A percentile compares a stretch with the other conserved stretches of the same genome.
These are phyloP conservation scores for Nyleta sp. DNA, from an alignment of 2,888 invertebrate genomes.

Conservation along the genomic window DNA sequence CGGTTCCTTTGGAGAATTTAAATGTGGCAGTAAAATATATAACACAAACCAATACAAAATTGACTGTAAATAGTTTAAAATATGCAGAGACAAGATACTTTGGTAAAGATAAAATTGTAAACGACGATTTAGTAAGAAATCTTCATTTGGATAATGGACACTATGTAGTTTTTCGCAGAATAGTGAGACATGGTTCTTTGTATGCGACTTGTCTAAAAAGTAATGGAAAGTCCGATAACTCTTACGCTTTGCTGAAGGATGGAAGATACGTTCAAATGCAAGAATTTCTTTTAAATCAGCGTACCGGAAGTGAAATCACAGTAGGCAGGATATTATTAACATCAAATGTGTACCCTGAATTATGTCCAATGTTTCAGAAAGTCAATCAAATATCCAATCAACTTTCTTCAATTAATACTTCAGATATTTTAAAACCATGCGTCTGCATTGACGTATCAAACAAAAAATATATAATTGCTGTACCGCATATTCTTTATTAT, in stretches of 20 bases:
- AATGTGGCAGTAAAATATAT: neutral
- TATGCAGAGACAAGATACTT: neutral
- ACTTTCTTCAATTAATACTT: too few relatives aligned
- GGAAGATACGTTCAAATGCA: neutral
- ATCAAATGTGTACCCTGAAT: neutral
- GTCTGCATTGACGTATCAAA: too few relatives aligned
- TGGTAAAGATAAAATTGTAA: conserved; percentile 1
- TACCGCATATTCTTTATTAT: too few relatives aligned
- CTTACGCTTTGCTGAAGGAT: neutral
- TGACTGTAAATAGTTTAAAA: neutral
- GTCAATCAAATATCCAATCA: too few relatives aligned
- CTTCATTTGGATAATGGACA: neutral
- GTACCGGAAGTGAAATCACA: neutral
- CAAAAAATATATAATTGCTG: too few relatives aligned
- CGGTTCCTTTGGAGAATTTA: neutral
- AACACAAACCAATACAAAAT: neutral
- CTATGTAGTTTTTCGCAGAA: neutral
- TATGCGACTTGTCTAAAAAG: neutral
- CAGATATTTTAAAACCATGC: too few relatives aligned
- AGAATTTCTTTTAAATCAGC: neutral
- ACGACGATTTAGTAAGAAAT: neutral
- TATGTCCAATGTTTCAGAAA: conserved; percentile 1
- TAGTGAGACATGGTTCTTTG: neutral
- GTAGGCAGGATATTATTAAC: neutral
- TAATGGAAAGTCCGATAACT: conserved; percentile 1